phyloP scores from a whole-genome alignment of 2,113 vertebrate species.

The Epinephelus cyanopodus region DNA sequence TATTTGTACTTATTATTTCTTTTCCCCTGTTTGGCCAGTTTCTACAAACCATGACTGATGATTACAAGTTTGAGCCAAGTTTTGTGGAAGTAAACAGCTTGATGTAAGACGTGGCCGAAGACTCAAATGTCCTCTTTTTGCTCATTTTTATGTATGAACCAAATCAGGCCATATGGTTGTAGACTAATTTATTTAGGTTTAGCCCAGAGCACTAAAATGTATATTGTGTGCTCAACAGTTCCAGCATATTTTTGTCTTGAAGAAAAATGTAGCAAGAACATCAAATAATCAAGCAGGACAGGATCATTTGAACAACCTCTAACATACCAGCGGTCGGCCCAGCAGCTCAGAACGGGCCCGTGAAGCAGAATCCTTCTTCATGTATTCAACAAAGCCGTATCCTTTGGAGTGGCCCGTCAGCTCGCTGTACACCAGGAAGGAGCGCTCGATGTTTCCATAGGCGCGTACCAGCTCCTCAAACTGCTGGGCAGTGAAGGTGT shows the following conservation, averaged over 20 bases:
- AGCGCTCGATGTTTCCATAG: slow-evolving; percentile 96
- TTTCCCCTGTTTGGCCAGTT: not conserved
- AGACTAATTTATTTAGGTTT: not conserved
- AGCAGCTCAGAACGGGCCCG: slow-evolving; percentile 93
- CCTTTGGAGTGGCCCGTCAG: slow-evolving; percentile 94
- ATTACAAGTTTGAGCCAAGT: slow-evolving; percentile 3
- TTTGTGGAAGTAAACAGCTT: slow-evolving; percentile 8
- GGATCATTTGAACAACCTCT: not conserved
- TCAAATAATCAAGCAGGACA: not conserved
- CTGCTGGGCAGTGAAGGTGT: slow-evolving; percentile 87
- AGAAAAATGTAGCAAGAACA: not conserved
- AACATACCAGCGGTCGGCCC: slow-evolving; percentile 86
- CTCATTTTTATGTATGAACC: not conserved
- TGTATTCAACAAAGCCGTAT: slow-evolving; percentile 98
- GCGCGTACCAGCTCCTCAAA: slow-evolving; percentile 95
- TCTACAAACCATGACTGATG: not conserved
- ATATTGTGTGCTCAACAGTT: not conserved
- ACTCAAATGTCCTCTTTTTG: not conserved
- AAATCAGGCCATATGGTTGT: not conserved
- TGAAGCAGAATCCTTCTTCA: slow-evolving; percentile 99
- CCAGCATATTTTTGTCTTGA: not conserved
- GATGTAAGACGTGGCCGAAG: not conserved
- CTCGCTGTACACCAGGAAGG: slow-evolving; percentile 96
- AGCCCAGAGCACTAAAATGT: not conserved
- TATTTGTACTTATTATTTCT: slow-evolving; percentile 19